Percentiles rank a stretch among this genome's conserved stretches.
phyloP scores from a whole-genome alignment of 2,113 vertebrate species.

The Stictonetta naevosa region DNA sequence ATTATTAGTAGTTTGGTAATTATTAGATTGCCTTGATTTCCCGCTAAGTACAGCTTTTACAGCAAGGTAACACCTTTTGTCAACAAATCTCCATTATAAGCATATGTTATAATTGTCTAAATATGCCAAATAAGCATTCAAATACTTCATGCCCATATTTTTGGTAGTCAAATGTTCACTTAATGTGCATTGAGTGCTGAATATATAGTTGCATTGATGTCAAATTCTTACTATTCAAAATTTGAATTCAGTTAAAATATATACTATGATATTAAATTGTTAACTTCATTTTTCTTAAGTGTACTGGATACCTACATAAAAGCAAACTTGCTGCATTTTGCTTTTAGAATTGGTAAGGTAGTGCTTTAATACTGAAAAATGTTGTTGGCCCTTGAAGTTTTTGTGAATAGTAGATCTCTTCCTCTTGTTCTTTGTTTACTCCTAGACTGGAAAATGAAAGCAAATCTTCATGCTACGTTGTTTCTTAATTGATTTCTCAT shows the following conservation, averaged over 20 bases:
- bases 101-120: not conserved
- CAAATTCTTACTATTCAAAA: not conserved
- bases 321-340: not conserved
- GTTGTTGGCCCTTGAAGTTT: not conserved
- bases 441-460: not conserved
- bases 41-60: conserved; percentile 36
- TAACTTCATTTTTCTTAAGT: not conserved
- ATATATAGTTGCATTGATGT: not conserved
- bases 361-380: not conserved
- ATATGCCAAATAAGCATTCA: not conserved
- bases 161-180: not conserved
- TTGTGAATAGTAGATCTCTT: not conserved
- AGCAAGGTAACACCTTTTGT: conserved; percentile 17
- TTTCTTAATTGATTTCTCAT: conserved; percentile 43
- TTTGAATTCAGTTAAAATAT: conserved; percentile 3
- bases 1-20: conserved; percentile 58
- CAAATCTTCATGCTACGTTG: not conserved
- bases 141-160: not conserved
- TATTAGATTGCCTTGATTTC: conserved; percentile 50
- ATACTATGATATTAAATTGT: not conserved
- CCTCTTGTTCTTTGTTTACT: not conserved
- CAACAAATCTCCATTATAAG: not conserved
- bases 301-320: not conserved
- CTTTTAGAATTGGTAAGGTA: not conserved
- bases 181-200: not conserved